A percentile compares a stretch with the other conserved stretches of the same genome.
Evolutionary conservation across 2,113 vertebrate genomes (phyloP).

Genomic region (Thamnophis sirtalis): DNA sequence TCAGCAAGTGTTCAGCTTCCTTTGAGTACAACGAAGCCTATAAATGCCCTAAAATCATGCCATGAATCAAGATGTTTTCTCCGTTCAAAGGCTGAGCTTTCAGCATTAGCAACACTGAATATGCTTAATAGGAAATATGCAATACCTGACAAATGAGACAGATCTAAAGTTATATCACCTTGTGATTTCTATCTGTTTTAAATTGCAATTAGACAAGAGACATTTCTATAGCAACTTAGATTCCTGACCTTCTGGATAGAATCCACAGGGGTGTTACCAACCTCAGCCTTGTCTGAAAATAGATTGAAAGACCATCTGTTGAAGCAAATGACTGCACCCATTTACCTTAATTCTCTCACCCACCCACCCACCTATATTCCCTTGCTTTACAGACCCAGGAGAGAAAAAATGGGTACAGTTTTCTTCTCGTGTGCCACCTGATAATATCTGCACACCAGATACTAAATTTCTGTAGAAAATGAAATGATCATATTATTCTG

Average conservation of each 20-base stretch:
- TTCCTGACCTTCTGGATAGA: constrained; percentile 11
- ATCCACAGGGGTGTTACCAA: constrained; percentile 6
- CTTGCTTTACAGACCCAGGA: background rate
- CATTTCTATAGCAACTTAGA: constrained; percentile 34
- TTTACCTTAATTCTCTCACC: background rate
- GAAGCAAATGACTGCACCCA: background rate
- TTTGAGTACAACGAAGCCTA: background rate
- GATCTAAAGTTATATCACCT: constrained; percentile 1
- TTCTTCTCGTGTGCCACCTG: background rate
- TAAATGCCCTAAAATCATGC: background rate
- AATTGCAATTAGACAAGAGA: constrained; percentile 30
- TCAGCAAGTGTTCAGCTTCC: background rate
- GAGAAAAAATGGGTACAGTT: constrained; percentile 6
- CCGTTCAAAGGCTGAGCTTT: background rate
- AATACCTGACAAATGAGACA: constrained; percentile 6
- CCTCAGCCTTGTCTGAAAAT: constrained; percentile 19
- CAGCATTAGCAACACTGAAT: background rate
- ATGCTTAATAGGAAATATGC: constrained; percentile 13
- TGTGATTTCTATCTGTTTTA: constrained; percentile 34
- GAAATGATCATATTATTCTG: background rate
- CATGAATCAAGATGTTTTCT: constrained; percentile 10
- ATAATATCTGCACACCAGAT: background rate
- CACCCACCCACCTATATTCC: background rate
- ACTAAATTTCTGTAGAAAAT: background rate
- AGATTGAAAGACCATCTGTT: constrained; percentile 27